Evolutionary conservation across 2,888 invertebrate genomes (phyloP), one percentile per base, ranked within the genome.

Genomic region (Nephrotoma appendiculata): DNA sequence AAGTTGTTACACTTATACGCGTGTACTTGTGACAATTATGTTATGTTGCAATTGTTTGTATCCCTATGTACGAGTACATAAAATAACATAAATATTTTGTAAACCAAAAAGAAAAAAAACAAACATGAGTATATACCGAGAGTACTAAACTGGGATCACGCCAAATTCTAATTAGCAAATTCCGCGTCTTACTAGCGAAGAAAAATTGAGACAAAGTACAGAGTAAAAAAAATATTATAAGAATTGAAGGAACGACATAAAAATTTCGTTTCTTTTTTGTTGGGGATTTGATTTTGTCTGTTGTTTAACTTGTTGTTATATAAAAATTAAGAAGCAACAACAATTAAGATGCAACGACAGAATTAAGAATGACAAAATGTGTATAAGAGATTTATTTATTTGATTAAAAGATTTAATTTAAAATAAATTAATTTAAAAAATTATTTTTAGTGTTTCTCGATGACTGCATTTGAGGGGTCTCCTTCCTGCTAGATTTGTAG

Each of bases 101-200:
- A 9, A 19, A 71, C 2, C 31, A 71, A 31, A 52, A 44, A 44
- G 5, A 44, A 44, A 44, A 1, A 31, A 31, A 0, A 44, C 6
- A 44, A 44, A 44, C 44, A 44, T 11, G 44, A 44, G 44, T 44
- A 44, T 11, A 44, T 44, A 44, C 44, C 9, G 42, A 42, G 31
- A 31, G 31, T 85, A 85, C 43, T 85, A 48, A 86, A 44, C 45
- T 44, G 86, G 86, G 45, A 44, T 45, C 44, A 86, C 45, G 86
- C 86, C 86, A 86, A 86, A 86, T 31, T 86, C 86, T 86, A 44
- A 86, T 86, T 86, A 86, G 86, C 48, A 86, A 86, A 86, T 86
- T 86, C 86, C 86, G 48, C 86, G 86, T 84, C 43, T 42, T 84
- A 84, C 43, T 84, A 31, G 31, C 31, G 19, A 71, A 71, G 71